A percentile compares a stretch with the other conserved stretches of the same genome.
phyloP scores from a whole-genome alignment of 2,888 invertebrate species.

The Priocnemis perturbator region DNA sequence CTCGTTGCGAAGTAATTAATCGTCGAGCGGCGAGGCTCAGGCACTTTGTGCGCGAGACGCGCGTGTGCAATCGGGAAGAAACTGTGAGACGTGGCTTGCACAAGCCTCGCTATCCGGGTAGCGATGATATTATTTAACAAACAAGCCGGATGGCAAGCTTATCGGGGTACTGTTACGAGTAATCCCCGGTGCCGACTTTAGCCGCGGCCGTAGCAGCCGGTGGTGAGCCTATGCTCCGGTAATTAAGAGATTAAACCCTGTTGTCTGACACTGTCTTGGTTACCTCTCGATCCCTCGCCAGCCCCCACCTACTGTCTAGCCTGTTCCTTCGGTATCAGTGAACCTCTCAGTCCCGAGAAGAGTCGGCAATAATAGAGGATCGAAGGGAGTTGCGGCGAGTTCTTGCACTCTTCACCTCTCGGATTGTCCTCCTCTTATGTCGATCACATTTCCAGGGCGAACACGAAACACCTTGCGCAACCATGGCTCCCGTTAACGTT shows the following conservation, averaged over 20 bases:
- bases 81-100: neutral
- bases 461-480: conserved; percentile 2
- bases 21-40: too few relatives aligned
- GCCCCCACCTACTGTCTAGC: conserved; percentile 3
- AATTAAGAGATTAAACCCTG: conserved; percentile 73
- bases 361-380: too few relatives aligned
- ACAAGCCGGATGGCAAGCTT: conserved; percentile 73
- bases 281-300: conserved; percentile 13
- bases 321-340: conserved; percentile 8
- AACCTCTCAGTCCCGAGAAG: too few relatives aligned
- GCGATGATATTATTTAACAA: conserved; percentile 73
- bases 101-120: conserved; percentile 20
- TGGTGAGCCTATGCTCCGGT: conserved; percentile 56
- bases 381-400: too few relatives aligned
- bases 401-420: too few relatives aligned
- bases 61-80: too few relatives aligned
- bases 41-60: too few relatives aligned
- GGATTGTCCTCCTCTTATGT: neutral
- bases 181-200: conserved; percentile 61
- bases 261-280: conserved; percentile 62
- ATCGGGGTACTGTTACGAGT: conserved; percentile 68
- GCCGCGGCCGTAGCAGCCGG: conserved; percentile 27
- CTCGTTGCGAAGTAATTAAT: too few relatives aligned
- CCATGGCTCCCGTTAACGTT: neutral
- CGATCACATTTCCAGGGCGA: conserved; percentile 2